A percentile compares a stretch with the other conserved stretches of the same genome.
phyloP scores from a whole-genome alignment of 2,888 invertebrate species.

The Lysandra coridon region DNA sequence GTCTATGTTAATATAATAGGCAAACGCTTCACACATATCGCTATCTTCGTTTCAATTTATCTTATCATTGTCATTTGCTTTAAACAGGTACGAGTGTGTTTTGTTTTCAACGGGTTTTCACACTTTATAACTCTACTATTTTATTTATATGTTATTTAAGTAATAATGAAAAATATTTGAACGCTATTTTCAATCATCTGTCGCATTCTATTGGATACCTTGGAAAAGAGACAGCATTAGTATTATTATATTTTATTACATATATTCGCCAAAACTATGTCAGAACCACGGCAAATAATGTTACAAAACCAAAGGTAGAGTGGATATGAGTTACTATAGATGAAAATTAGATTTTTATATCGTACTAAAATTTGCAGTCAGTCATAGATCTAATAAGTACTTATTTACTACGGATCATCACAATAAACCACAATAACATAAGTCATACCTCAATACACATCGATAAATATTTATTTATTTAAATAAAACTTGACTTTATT shows the following conservation, averaged over 20 bases:
- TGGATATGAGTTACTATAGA: not conserved
- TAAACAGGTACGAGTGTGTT: constrained; percentile 32
- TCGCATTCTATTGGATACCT: too few species aligned
- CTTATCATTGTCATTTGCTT: constrained; percentile 44
- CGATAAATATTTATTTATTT: not conserved
- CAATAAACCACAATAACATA: not conserved
- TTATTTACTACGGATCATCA: not conserved
- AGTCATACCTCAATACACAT: not conserved
- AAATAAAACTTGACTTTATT: too few species aligned
- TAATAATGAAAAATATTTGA: too few species aligned
- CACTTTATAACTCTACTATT: not conserved
- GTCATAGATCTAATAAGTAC: not conserved
- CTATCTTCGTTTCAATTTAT: constrained; percentile 42
- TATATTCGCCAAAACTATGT: too few species aligned
- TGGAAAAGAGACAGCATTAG: too few species aligned
- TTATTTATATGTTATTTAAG: not conserved
- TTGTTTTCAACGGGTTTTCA: constrained; percentile 28
- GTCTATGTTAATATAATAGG: not conserved
- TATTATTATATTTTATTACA: too few species aligned
- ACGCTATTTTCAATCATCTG: too few species aligned
- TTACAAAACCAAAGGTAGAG: not conserved
- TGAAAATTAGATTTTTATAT: not conserved
- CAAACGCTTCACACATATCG: constrained; percentile 36
- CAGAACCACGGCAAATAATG: too few species aligned
- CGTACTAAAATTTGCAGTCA: not conserved